Evolutionary conservation across 2,797 vertebrate species (phyloP).

Genomic region (Euthynnus affinis): DNA sequence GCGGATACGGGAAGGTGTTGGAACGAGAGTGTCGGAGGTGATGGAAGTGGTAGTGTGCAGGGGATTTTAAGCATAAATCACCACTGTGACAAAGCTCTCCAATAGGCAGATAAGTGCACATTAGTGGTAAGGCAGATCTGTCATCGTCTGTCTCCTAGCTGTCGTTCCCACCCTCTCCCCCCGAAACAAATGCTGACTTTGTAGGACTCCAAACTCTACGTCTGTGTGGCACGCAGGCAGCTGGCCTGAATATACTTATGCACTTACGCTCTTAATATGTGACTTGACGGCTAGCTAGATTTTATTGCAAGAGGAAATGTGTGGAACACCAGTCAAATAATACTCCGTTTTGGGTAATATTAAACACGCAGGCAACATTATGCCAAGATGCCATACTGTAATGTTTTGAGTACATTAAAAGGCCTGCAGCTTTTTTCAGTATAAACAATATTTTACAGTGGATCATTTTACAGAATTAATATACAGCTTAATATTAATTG

Average conservation of each 20-base stretch:
- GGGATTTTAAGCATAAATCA: constrained; percentile 82
- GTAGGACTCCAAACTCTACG: constrained; percentile 60
- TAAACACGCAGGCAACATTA: neutral
- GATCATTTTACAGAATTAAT: constrained; percentile 42
- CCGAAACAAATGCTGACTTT: constrained; percentile 60
- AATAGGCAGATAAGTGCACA: constrained; percentile 86
- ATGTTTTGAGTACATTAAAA: constrained; percentile 19
- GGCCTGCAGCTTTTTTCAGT: neutral
- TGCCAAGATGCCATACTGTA: neutral
- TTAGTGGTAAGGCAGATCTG: constrained; percentile 82
- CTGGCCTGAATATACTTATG: constrained; percentile 22
- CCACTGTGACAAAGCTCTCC: constrained; percentile 80
- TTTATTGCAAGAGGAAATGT: constrained; percentile 32
- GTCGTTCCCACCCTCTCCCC: constrained; percentile 55
- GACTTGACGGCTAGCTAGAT: constrained; percentile 17
- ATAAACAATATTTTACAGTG: constrained; percentile 34
- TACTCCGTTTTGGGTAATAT: neutral
- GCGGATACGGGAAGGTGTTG: constrained; percentile 56
- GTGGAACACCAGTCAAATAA: constrained; percentile 29
- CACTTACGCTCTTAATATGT: constrained; percentile 16
- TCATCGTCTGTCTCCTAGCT: constrained; percentile 72
- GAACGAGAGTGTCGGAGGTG: constrained; percentile 62
- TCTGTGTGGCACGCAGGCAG: constrained; percentile 38
- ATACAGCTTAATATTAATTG: constrained; percentile 51
- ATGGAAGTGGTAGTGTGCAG: constrained; percentile 70